These are phyloP conservation scores for Lithobius niger DNA, from an alignment of 1,140 invertebrate species.

Conservation along the genomic window DNA sequence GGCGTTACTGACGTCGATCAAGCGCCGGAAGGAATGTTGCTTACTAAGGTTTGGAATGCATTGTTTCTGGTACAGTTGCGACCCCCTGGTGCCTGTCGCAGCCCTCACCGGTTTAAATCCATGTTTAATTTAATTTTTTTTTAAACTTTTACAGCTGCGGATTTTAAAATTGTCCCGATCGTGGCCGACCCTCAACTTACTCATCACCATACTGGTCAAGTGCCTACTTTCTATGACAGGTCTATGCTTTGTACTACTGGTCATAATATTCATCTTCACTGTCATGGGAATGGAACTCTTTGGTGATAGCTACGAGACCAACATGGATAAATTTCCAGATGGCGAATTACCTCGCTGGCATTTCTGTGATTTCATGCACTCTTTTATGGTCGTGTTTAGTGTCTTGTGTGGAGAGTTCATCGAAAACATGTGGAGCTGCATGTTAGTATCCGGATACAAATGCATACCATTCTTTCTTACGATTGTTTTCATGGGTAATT, in stretches of 20 bases:
- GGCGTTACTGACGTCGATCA: no score
- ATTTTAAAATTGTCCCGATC: constrained; percentile 99
- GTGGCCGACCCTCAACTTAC: constrained; percentile 94
- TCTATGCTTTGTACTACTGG: constrained; percentile 90
- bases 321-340: constrained; percentile 25
- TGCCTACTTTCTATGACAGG: constrained; percentile 96
- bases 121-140: no score
- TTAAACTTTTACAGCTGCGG: constrained; percentile 62
- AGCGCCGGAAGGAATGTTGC: no score
- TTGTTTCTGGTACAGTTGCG: no score
- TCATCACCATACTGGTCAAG: constrained; percentile 96
- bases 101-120: no score
- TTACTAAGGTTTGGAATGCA: no score
- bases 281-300: constrained; percentile 98
- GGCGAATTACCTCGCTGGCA: constrained; percentile 73
- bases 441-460: constrained; percentile 75
- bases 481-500: constrained; percentile 95
- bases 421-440: constrained; percentile 97
- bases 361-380: constrained; percentile 96
- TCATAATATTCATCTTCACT: constrained; percentile 98
- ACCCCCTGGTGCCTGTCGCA: no score
- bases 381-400: constrained; percentile 96
- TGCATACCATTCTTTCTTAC: constrained; percentile 96
- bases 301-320: constrained; percentile 79
- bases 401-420: constrained; percentile 98